Conservation (phyloP, 2,888 invertebrate species). For the Poecilus cupreus region DNA sequence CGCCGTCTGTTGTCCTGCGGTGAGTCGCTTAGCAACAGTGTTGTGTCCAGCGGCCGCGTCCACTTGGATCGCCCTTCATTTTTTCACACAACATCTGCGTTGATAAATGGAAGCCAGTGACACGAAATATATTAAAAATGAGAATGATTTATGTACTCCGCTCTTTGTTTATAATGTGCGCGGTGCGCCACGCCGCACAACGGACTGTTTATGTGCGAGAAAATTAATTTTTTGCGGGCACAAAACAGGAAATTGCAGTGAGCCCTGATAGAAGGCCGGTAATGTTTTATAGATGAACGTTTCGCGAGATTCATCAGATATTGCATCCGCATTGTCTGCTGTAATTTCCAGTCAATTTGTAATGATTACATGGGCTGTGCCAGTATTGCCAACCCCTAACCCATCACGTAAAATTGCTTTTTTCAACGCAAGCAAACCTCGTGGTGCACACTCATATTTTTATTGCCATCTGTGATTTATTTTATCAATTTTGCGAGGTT, state of each 20-base stretch:
- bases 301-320: neutral
- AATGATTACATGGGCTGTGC: slow-evolving; percentile 1
- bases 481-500: neutral
- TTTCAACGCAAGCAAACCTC: neutral
- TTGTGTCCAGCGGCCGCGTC: slow-evolving; percentile 6
- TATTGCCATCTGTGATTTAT: neutral
- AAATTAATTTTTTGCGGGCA: slow-evolving; percentile 28
- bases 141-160: slow-evolving; percentile 49
- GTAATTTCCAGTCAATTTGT: slow-evolving; percentile 18
- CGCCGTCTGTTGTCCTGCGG: neutral
- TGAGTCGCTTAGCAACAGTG: slow-evolving; percentile 30
- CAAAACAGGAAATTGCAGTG: slow-evolving; percentile 20
- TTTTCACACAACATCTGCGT: slow-evolving; percentile 45
- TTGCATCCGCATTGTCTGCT: neutral
- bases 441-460: neutral
- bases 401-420: neutral
- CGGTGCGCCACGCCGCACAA: neutral
- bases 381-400: too few species aligned
- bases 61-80: slow-evolving; percentile 2
- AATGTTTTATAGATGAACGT: neutral
- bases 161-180: slow-evolving; percentile 42
- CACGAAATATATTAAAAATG: slow-evolving; percentile 55
- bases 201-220: slow-evolving; percentile 9
- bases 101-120: slow-evolving; percentile 53
- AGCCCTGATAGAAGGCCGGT: neutral